These are phyloP conservation scores for Typhlomys cinereus DNA, from an alignment of 2,113 vertebrate genomes.

Conservation along the genomic window DNA sequence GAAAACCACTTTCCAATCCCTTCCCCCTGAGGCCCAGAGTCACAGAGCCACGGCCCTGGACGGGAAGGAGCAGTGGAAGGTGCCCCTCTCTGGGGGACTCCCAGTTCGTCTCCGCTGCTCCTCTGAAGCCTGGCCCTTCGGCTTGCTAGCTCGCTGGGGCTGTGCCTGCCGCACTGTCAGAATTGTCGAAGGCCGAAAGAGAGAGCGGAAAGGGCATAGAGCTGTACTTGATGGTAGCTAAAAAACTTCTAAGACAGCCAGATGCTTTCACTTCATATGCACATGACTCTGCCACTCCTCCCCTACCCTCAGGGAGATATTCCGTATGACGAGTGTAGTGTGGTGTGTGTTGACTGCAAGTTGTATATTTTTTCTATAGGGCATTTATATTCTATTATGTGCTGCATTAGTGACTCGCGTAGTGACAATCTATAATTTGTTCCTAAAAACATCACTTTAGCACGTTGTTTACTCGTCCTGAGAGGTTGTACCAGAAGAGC, in stretches of 20 bases:
- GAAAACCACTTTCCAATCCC: no score
- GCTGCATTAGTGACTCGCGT: rapidly evolving
- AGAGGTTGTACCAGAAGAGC: no score
- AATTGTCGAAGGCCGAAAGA: neutral
- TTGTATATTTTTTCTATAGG: rapidly evolving
- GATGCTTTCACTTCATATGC: neutral
- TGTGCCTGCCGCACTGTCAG: neutral
- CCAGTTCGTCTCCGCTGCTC: neutral
- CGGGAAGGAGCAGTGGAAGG: neutral
- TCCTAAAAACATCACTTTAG: rapidly evolving
- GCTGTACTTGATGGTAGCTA: neutral
- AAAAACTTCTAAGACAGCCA: neutral
- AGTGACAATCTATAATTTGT: no score
- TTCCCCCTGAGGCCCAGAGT: neutral
- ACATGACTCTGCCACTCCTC: neutral
- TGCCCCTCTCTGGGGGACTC: neutral
- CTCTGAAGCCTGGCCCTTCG: neutral
- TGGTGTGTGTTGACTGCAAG: no score
- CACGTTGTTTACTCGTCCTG: neutral
- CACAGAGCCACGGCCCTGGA: neutral
- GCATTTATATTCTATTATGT: rapidly evolving
- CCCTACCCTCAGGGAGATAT: no score
- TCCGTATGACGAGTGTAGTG: neutral
- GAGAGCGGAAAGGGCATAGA: no score
- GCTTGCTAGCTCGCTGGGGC: neutral